These are phyloP conservation scores for Furnarius figulus DNA, from an alignment of 2,113 vertebrate genomes.

Conservation along the genomic window DNA sequence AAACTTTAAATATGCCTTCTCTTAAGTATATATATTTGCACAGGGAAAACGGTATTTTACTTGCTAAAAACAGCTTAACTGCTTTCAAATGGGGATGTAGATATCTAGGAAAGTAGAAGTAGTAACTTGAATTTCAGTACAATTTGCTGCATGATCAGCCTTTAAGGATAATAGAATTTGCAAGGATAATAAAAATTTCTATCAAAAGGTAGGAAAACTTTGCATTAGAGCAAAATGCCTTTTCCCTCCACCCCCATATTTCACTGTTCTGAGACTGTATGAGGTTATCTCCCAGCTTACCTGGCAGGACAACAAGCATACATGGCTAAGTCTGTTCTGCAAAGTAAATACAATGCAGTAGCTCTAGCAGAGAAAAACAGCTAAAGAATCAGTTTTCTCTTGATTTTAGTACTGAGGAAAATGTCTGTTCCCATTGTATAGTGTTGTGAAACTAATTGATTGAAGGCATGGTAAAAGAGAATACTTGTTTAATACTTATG, in stretches of 20 bases:
- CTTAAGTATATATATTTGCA: background rate
- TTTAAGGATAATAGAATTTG: background rate
- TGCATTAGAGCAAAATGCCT: background rate
- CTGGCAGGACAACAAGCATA: background rate
- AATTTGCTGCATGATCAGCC: background rate
- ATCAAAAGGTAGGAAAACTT: background rate
- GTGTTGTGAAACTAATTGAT: background rate
- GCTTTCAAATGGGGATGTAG: background rate
- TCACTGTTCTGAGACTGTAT: background rate
- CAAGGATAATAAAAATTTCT: background rate
- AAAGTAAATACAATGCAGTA: background rate
- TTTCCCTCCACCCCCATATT: background rate
- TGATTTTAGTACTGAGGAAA: background rate
- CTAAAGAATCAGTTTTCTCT: background rate
- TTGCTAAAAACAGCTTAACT: background rate
- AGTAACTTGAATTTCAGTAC: background rate
- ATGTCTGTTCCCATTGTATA: background rate
- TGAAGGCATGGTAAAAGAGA: background rate
- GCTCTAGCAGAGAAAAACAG: background rate
- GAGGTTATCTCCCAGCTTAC: accelerated
- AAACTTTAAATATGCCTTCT: background rate
- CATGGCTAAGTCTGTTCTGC: background rate
- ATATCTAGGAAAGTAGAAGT: background rate
- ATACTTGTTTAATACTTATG: background rate
- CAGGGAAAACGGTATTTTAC: background rate